Base-by-base conservation (phyloP, 1,140 invertebrate species). In the Drosophila nasuta region DNA sequence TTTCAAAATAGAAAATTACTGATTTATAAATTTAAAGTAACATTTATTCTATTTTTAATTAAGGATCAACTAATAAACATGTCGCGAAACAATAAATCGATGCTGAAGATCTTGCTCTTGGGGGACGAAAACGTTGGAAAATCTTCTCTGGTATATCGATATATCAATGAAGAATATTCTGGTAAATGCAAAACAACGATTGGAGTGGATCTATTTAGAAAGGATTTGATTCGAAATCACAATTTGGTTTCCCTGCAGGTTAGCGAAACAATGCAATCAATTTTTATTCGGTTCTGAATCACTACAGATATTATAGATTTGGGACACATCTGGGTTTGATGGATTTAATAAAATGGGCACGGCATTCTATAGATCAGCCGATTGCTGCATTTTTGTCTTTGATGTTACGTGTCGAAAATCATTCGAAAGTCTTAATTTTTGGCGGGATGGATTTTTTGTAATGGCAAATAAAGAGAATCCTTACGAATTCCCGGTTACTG, bases 121-220 rank as follows among this genome's bases (percentile, higher is more conserved):
- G 98, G 98, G 43, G 98, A 99, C 93, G 98, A 97, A 82, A 98
- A 98, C 81, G 99, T 99, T 69, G 99, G 99, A 5, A 99, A 99
- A 93, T 99, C 99, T 62, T 99, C 98, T 8, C 94, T 99, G 5
- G 99, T 99, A 99, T 99, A 99, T 94, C 98, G 99, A 93, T 99
- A 99, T 96, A 98, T 99, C 60, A 99, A 99, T 94, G 99, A 99
- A 93, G 99, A 99, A 93, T 99, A 99, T 94, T 98, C 97, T 82
- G 99, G 99, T 94, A 98, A 99, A 94, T 99, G 99, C 93, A 99
- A 99, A 94, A 98, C 99, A 51, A 99, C 99, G 67, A 99, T 99
- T 93, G 99, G 99, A 17, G 1, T 1, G 15, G 15, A 67, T 99
- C 99, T 99, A 93, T 95, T 99, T 76, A 99, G 98, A 77, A 99